Base-by-base conservation (phyloP, 2,113 vertebrate species). In the Psephotus haematonotus region DNA sequence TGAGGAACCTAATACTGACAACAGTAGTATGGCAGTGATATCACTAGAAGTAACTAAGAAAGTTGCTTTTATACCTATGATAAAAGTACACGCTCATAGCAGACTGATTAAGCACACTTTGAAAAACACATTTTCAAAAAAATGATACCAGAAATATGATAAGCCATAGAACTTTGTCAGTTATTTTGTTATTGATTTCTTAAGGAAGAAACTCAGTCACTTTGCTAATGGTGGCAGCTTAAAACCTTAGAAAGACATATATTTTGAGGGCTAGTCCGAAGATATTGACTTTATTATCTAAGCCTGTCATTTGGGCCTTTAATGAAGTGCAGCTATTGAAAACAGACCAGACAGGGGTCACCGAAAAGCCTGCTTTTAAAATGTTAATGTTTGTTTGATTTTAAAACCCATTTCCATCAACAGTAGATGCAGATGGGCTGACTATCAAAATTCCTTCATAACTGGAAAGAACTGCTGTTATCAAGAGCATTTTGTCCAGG, bases 401-500 rank as follows among this genome's bases (percentile, higher is more conserved):
- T 82, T 70, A 50, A 83, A 81, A 86, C 75, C 46, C 5, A 52
- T 84, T 83, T 89, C 25, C 31, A 81, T 15, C 8, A 14, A 49
- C 33, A 20, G 8, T 13, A 64, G n/a, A 24, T 44, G 31, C 3
- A 68, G 17, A 17, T 46, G 37, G 17, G 14, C 46, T 57, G 23
- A 52, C 27, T 80, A 18, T 46, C 52, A 88, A 55, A 52, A 44
- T 57, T 81, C 14, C 27, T 65, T 55, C 16, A 41, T 13, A 68
- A 11, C 16, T 68, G 25, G 19, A 46, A 80, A 76, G 23, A 29
- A 2, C 7, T 88, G 10, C 17, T 69, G 17, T 57, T 77, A 50
- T 10, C 27, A 50, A 10, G 17, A 80, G 5, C 1, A 0, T 49
- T 75, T 79, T 1, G 8, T 31, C 2, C 0, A 70, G 4, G 7